A percentile compares a stretch with the other conserved stretches of the same genome.
Conservation (phyloP, 2,888 invertebrate genomes). For the Stenolophus ochropezus region DNA sequence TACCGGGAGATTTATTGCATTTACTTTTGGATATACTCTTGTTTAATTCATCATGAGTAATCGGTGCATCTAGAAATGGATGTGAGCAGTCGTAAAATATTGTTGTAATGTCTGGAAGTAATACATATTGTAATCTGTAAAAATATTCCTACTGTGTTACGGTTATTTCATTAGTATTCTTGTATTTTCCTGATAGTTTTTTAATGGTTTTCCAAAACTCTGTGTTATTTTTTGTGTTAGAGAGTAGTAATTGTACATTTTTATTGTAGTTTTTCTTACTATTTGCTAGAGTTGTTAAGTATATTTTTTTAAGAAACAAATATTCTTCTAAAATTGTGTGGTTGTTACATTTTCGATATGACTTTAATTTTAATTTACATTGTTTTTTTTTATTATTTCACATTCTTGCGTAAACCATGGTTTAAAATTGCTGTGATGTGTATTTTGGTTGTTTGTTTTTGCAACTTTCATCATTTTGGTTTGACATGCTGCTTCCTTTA, state of each 20-base stretch:
- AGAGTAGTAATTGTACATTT: neutral
- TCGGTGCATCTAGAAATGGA: neutral
- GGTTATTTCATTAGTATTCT: neutral
- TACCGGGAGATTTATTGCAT: too few species aligned
- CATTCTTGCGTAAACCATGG: too few species aligned
- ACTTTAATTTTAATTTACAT: too few species aligned
- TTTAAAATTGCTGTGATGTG: too few species aligned
- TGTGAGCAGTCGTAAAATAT: neutral
- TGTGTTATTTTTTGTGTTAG: neutral
- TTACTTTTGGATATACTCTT: neutral
- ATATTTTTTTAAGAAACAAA: too few species aligned
- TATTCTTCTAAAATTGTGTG: too few species aligned
- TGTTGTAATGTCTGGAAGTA: neutral
- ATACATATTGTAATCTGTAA: neutral
- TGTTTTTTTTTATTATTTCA: too few species aligned
- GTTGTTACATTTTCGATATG: too few species aligned
- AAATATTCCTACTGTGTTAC: neutral
- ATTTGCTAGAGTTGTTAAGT: too few species aligned
- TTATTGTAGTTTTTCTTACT: neutral
- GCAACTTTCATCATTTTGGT: too few species aligned
- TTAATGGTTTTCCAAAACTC: neutral
- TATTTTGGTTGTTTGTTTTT: too few species aligned
- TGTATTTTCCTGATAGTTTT: neutral
- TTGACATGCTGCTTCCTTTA: too few species aligned
- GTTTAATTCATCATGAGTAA: neutral